phyloP scores from a whole-genome alignment of 2,797 vertebrate genomes.

The Schizopygopsis pylzovi region DNA sequence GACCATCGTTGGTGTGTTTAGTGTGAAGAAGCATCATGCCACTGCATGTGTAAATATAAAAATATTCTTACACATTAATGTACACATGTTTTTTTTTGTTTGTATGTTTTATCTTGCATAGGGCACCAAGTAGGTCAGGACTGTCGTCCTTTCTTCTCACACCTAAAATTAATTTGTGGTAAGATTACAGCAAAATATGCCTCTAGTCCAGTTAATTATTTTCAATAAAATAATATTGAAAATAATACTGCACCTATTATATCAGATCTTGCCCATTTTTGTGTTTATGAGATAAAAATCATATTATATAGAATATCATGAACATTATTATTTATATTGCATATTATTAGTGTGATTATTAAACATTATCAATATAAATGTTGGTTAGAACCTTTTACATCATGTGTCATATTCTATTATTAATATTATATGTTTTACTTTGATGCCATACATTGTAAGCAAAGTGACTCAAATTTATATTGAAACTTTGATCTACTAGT shows the following conservation, averaged over 20 bases:
- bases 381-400: background rate
- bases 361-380: background rate
- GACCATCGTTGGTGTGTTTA: slow-evolving; percentile 5
- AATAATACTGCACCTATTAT: slow-evolving; percentile 2
- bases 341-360: background rate
- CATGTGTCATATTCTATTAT: background rate
- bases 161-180: background rate
- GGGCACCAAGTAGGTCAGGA: background rate
- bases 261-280: background rate
- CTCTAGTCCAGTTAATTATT: background rate
- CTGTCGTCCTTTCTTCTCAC: background rate
- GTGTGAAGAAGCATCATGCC: background rate
- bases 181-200: background rate
- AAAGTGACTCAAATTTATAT: background rate
- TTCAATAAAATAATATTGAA: background rate
- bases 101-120: background rate
- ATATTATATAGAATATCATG: background rate
- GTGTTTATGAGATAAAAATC: background rate
- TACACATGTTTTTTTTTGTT: background rate
- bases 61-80: background rate
- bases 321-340: background rate
- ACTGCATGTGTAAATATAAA: background rate
- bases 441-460: background rate
- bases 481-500: background rate
- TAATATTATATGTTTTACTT: background rate